Percentiles rank a stretch among this genome's conserved stretches.
These are phyloP conservation scores for Lophotriccus pileatus DNA, from an alignment of 2,797 vertebrate species.

Conservation along the genomic window DNA sequence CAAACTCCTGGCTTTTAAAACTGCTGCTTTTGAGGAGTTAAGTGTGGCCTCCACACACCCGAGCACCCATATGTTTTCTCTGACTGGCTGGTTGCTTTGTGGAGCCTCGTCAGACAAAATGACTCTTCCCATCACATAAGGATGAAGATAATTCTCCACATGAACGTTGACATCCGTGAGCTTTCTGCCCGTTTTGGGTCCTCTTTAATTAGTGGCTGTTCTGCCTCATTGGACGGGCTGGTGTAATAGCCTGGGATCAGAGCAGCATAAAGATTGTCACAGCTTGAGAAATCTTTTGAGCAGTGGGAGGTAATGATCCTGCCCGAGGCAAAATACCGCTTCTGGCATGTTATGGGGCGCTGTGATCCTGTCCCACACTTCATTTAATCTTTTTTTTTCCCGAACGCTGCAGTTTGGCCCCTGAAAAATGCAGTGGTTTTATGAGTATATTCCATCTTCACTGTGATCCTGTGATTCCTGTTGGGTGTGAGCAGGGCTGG, in stretches of 20 bases:
- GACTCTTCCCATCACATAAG: not conserved
- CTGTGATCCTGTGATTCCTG: not conserved
- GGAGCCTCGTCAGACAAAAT: not conserved
- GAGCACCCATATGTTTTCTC: not conserved
- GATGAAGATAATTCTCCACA: not conserved
- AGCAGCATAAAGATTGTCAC: constrained; percentile 27
- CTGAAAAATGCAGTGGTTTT: constrained; percentile 14
- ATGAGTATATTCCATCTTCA: not conserved
- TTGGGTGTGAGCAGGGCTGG: not conserved
- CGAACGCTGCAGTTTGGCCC: not conserved
- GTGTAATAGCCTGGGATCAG: constrained; percentile 26
- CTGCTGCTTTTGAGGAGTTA: not conserved
- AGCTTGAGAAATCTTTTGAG: constrained; percentile 30
- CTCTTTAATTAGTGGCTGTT: constrained; percentile 29
- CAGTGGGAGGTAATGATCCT: constrained; percentile 32
- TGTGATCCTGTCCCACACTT: not conserved
- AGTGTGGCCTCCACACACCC: not conserved
- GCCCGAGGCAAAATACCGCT: not conserved
- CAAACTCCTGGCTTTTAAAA: not conserved
- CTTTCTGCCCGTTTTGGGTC: constrained; percentile 8
- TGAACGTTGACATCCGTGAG: not conserved
- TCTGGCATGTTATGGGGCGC: not conserved
- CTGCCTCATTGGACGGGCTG: constrained; percentile 25
- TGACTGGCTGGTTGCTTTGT: not conserved
- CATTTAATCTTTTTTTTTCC: not conserved